phyloP scores from a whole-genome alignment of 2,113 vertebrate genomes.

The Ceuthmochares aereus region DNA sequence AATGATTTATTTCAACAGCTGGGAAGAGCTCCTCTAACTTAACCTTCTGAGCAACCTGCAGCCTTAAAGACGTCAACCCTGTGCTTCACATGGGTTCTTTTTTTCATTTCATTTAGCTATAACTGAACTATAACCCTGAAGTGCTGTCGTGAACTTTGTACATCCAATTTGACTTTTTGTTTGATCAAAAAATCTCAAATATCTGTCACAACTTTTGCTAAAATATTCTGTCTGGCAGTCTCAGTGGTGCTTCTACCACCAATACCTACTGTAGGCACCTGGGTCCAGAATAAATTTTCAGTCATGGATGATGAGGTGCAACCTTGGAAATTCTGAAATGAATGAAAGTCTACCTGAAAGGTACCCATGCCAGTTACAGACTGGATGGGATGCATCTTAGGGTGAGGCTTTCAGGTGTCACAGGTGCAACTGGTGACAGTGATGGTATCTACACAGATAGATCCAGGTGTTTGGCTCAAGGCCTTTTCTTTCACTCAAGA shows the following conservation, averaged over 20 bases:
- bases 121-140: neutral
- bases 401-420: neutral
- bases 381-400: neutral
- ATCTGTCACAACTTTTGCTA: neutral
- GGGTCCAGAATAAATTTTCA: neutral
- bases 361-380: neutral
- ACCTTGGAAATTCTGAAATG: neutral
- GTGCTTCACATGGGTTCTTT: neutral
- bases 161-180: neutral
- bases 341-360: neutral
- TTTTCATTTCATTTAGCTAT: neutral
- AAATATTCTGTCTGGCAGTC: neutral
- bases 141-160: neutral
- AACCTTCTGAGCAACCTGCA: neutral
- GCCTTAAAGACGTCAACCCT: neutral
- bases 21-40: neutral
- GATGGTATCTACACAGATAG: neutral
- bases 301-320: neutral
- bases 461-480: neutral
- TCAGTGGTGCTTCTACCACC: neutral
- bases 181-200: neutral
- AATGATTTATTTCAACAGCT: neutral
- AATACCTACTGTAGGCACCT: neutral
- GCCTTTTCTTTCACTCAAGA: neutral
- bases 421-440: fast-evolving